Evolutionary conservation across 92 coral and sea anemone species (phyloP).

Genomic region (Phenganax subtilis): DNA sequence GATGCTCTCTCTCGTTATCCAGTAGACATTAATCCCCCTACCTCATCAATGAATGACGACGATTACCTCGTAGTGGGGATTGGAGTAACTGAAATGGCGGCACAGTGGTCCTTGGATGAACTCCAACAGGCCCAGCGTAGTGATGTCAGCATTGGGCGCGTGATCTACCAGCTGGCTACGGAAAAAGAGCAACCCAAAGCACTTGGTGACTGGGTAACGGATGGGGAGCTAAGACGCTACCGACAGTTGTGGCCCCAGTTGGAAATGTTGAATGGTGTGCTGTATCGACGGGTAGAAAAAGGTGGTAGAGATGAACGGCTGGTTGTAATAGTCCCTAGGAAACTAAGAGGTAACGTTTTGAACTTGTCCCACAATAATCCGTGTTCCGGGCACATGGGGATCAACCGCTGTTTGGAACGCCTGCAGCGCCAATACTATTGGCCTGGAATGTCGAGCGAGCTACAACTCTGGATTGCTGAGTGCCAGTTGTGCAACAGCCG

Average conservation of each 20-base stretch:
- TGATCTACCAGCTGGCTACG: neutral
- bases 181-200: neutral
- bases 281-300: constrained; percentile 3
- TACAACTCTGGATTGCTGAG: neutral
- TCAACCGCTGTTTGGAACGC: neutral
- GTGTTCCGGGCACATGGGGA: constrained; percentile 6
- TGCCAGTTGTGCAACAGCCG: neutral
- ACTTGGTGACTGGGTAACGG: neutral
- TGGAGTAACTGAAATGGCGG: neutral
- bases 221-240: neutral
- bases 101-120: constrained; percentile 3
- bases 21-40: neutral
- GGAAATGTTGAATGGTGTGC: constrained; percentile 1
- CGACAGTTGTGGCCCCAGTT: constrained; percentile 12
- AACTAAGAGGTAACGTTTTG: neutral
- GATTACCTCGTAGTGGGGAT: neutral
- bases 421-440: neutral
- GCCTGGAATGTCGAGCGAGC: neutral
- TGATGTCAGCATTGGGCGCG: neutral
- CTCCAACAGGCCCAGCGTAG: neutral
- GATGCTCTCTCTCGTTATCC: constrained; percentile 22
- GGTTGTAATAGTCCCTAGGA: neutral
- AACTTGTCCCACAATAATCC: constrained; percentile 11
- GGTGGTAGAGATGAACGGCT: neutral
- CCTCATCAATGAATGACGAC: neutral